phyloP scores from a whole-genome alignment of 2,113 vertebrate genomes.

The Grallaria varia region DNA sequence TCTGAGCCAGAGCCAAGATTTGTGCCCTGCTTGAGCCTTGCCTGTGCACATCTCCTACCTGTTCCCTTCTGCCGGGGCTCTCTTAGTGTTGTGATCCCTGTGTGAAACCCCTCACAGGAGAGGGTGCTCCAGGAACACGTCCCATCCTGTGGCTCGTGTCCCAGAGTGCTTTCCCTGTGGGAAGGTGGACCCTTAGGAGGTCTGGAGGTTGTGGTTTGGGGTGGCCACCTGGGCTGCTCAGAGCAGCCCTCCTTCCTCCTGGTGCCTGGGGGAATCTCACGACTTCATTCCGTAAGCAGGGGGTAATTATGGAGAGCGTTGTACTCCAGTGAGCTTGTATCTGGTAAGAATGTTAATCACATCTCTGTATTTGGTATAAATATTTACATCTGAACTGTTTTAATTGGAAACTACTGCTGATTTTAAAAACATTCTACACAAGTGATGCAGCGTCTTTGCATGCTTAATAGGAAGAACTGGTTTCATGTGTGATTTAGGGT shows the following conservation, averaged over 20 bases:
- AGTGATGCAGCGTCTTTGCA: conserved; percentile 8
- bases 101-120: neutral
- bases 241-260: neutral
- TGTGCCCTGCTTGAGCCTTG: neutral
- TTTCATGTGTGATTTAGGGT: conserved; percentile 51
- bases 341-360: conserved; percentile 32
- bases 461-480: conserved; percentile 51
- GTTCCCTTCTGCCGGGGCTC: neutral
- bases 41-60: neutral
- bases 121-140: fast-evolving
- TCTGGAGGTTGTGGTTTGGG: neutral
- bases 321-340: neutral
- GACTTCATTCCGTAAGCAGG: neutral
- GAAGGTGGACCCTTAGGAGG: neutral
- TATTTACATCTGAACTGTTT: conserved; percentile 43
- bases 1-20: neutral
- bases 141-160: neutral
- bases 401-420: conserved; percentile 55
- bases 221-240: neutral
- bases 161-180: neutral
- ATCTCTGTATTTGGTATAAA: conserved; percentile 26
- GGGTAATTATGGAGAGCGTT: neutral
- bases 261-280: neutral
- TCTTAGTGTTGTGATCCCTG: neutral
- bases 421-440: conserved; percentile 48